Conservation (phyloP, 2,113 vertebrate genomes). For the Pica pica region DNA sequence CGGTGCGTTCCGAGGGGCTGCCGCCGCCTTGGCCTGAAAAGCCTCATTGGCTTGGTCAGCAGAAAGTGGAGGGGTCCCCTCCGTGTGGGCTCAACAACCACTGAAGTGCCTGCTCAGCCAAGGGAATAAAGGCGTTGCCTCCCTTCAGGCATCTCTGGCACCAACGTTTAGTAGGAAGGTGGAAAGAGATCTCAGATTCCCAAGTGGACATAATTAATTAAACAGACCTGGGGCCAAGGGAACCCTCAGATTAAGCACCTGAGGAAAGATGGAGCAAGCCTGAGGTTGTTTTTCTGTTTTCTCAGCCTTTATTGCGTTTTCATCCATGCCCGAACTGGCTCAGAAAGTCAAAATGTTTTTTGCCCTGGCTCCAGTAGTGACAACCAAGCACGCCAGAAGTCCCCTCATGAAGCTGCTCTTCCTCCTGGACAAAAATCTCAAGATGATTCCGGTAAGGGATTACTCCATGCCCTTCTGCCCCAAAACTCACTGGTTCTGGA, state of each 20-base stretch:
- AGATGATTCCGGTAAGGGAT: conserved; percentile 73
- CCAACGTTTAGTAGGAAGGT: not conserved
- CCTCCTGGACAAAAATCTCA: conserved; percentile 63
- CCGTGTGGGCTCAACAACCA: not conserved
- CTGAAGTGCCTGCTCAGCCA: not conserved
- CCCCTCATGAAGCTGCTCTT: conserved; percentile 76
- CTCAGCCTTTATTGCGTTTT: conserved; percentile 89
- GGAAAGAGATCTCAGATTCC: not conserved
- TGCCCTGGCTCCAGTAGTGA: conserved; percentile 83
- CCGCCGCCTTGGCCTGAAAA: rapidly evolving
- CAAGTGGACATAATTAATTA: not conserved
- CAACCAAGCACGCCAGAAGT: conserved; percentile 66
- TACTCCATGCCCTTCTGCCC: not conserved
- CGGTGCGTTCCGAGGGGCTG: conserved; percentile 56
- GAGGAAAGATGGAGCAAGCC: not conserved
- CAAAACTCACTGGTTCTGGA: not conserved
- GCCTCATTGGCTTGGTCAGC: not conserved
- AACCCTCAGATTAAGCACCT: not conserved
- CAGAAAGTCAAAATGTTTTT: conserved; percentile 87
- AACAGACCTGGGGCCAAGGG: not conserved
- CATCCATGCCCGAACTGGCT: conserved; percentile 85
- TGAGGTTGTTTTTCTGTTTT: not conserved
- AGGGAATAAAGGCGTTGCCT: not conserved
- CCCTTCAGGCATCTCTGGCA: not conserved
- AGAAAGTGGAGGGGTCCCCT: not conserved